Evolutionary conservation across 2,113 vertebrate genomes (phyloP).

Genomic region (Pseudorasbora parva): DNA sequence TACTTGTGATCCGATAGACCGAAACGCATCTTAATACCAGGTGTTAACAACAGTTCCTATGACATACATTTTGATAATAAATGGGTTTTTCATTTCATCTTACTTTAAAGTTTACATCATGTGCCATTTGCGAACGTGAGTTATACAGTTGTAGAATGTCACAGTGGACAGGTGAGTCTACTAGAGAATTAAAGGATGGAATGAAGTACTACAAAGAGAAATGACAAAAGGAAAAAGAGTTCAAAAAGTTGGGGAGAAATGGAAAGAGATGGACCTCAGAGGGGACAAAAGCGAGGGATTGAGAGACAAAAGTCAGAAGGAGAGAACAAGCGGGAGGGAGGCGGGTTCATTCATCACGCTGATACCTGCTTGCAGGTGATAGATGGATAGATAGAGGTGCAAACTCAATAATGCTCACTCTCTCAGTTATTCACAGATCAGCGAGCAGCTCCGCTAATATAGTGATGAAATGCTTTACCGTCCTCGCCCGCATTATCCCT

Average conservation of each 20-base stretch:
- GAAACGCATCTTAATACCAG: no score
- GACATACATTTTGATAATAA: not conserved
- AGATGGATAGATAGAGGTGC: constrained; percentile 84
- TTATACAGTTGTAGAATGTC: not conserved
- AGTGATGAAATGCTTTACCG: constrained; percentile 82
- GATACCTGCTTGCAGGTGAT: constrained; percentile 81
- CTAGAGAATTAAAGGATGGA: not conserved
- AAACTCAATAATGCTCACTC: constrained; percentile 84
- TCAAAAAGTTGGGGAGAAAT: constrained; percentile 23
- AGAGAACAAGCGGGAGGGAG: constrained; percentile 47
- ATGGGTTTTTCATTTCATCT: not conserved
- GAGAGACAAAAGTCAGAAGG: constrained; percentile 50
- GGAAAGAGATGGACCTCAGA: constrained; percentile 18
- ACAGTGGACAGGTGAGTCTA: not conserved
- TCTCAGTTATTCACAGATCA: constrained; percentile 87
- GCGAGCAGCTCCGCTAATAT: constrained; percentile 82
- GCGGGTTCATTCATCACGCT: constrained; percentile 81
- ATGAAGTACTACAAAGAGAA: not conserved
- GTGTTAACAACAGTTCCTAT: not conserved
- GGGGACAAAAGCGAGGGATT: constrained; percentile 49
- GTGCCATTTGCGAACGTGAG: not conserved
- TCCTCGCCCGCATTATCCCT: constrained; percentile 79
- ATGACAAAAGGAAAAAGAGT: not conserved
- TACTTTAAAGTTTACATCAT: not conserved
- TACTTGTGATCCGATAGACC: no score